These are phyloP conservation scores for Harpagifer antarcticus DNA, from an alignment of 2,797 vertebrate genomes.

Conservation along the genomic window DNA sequence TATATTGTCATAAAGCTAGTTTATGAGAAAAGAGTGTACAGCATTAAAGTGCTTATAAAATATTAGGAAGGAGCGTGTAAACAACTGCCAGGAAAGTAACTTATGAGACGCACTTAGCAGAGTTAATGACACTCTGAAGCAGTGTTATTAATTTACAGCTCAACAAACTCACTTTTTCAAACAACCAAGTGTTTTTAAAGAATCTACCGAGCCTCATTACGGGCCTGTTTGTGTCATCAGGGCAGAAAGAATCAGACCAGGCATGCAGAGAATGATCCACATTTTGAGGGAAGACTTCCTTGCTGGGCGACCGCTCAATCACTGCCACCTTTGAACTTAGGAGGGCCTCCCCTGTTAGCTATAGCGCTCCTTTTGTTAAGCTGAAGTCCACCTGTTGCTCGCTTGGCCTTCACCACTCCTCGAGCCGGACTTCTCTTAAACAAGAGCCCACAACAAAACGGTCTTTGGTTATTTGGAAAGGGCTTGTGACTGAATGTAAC, in stretches of 20 bases:
- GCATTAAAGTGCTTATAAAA: constrained; percentile 30
- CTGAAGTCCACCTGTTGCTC: constrained; percentile 72
- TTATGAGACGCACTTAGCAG: constrained; percentile 5
- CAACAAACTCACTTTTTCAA: constrained; percentile 12
- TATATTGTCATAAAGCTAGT: constrained; percentile 19
- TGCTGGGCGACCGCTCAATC: constrained; percentile 73
- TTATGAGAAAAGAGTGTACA: not conserved
- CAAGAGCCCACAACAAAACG: not conserved
- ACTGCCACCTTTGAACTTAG: constrained; percentile 81
- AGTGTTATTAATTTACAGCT: constrained; percentile 23
- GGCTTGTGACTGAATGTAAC: too few relatives aligned
- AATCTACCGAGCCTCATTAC: constrained; percentile 20
- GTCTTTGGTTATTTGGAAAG: too few relatives aligned
- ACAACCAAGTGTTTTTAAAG: constrained; percentile 6
- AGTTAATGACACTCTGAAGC: constrained; percentile 10
- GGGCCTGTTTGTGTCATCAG: constrained; percentile 52
- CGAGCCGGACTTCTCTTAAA: constrained; percentile 6
- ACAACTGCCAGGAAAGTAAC: constrained; percentile 6
- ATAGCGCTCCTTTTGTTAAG: constrained; percentile 53
- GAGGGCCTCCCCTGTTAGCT: constrained; percentile 45
- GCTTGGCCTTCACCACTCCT: constrained; percentile 14
- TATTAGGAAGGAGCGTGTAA: constrained; percentile 32
- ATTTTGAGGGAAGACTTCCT: constrained; percentile 67
- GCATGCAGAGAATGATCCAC: constrained; percentile 74
- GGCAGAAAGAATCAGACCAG: constrained; percentile 52